These are phyloP conservation scores for Oreonectes daqikongensis DNA, from an alignment of 2,797 vertebrate genomes.

Conservation along the genomic window DNA sequence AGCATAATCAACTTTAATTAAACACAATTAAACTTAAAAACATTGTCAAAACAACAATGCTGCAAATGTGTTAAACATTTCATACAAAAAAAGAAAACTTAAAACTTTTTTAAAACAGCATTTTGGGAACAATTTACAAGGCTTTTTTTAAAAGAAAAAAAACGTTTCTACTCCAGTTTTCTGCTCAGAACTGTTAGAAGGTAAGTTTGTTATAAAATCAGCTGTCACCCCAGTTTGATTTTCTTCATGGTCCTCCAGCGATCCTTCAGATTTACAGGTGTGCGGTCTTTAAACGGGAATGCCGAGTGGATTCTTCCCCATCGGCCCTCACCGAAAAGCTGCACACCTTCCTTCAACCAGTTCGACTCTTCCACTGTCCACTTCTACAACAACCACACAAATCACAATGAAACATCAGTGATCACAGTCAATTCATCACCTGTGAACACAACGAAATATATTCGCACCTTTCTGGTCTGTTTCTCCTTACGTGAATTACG, in stretches of 20 bases:
- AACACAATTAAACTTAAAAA: neutral
- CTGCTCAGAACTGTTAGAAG: neutral
- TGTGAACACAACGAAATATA: neutral
- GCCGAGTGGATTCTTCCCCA: constrained; percentile 68
- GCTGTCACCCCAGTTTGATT: constrained; percentile 24
- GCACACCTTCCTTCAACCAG: constrained; percentile 71
- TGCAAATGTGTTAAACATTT: neutral
- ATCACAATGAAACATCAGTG: neutral
- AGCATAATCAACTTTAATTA: neutral
- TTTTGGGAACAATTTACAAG: neutral
- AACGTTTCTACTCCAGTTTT: neutral
- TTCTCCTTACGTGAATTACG: neutral
- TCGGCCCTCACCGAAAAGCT: constrained; percentile 72
- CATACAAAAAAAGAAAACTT: neutral
- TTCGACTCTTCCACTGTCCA: constrained; percentile 71
- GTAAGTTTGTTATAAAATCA: neutral
- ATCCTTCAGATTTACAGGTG: constrained; percentile 77
- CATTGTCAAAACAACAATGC: neutral
- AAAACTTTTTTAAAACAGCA: neutral
- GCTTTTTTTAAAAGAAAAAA: neutral
- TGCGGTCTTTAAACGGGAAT: constrained; percentile 66
- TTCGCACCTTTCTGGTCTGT: constrained; percentile 60
- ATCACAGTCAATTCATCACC: neutral
- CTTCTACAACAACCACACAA: constrained; percentile 63
- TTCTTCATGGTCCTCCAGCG: constrained; percentile 79